These are phyloP conservation scores for Cylloceria caligata DNA, from an alignment of 2,888 invertebrate genomes.

Conservation along the genomic window DNA sequence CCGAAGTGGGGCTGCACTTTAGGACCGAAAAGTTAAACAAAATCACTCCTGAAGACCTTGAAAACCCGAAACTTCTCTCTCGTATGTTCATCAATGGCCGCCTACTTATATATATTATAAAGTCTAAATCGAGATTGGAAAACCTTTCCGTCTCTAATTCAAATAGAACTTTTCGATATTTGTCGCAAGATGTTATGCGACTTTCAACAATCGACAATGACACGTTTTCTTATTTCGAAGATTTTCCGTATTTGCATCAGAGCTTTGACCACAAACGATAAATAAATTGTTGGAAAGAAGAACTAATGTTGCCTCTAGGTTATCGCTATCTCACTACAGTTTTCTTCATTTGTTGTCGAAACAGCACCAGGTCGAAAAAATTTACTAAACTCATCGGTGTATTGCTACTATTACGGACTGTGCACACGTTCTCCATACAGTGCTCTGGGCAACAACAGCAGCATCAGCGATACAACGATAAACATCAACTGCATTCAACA, in stretches of 20 bases:
- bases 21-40: too few species aligned
- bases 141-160: too few species aligned
- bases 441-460: not conserved
- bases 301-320: not conserved
- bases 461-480: constrained; percentile 19
- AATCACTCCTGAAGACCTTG: too few species aligned
- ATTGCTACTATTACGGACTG: not conserved
- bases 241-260: not conserved
- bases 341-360: constrained; percentile 16
- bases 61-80: too few species aligned
- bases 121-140: too few species aligned
- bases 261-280: not conserved
- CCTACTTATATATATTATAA: too few species aligned
- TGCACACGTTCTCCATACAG: not conserved
- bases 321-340: not conserved
- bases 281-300: not conserved
- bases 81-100: too few species aligned
- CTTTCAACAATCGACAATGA: not conserved
- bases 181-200: not conserved
- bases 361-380: not conserved
- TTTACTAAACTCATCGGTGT: constrained; percentile 4
- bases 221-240: not conserved
- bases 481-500: constrained; percentile 20
- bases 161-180: too few species aligned
- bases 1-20: too few species aligned